Percentiles rank a stretch among this genome's conserved stretches.
Evolutionary conservation across 2,113 vertebrate species (phyloP).

Genomic region (Peucedramus taeniatus): DNA sequence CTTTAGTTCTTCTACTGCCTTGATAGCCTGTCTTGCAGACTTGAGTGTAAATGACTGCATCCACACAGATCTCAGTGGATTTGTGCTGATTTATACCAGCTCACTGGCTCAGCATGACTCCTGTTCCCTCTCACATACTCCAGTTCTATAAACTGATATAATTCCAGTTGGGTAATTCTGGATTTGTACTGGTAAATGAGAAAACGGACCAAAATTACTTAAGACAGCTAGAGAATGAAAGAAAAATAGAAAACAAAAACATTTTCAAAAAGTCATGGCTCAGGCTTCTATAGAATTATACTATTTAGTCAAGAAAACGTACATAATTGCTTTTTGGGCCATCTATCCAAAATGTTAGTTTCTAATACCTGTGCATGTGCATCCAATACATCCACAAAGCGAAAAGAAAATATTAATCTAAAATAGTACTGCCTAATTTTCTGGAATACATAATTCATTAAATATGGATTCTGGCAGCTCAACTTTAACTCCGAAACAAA

Average conservation of each 20-base stretch:
- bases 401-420: conserved; percentile 38
- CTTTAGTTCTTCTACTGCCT: not conserved
- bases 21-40: not conserved
- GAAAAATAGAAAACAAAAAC: not conserved
- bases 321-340: not conserved
- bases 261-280: not conserved
- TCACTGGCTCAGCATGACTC: not conserved
- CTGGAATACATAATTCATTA: conserved; percentile 31
- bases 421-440: conserved; percentile 29
- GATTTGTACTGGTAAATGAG: not conserved
- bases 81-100: not conserved
- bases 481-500: conserved; percentile 37
- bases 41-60: not conserved
- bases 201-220: not conserved
- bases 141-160: not conserved
- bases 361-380: not conserved
- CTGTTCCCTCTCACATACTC: not conserved
- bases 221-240: not conserved
- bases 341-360: not conserved
- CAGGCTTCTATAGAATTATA: not conserved
- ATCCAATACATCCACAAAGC: not conserved
- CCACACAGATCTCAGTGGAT: not conserved
- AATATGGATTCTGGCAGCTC: conserved; percentile 31
- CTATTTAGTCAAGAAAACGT: not conserved
- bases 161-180: not conserved